Evolutionary conservation across 2,888 invertebrate species (phyloP).

Genomic region (Drosophila kokeensis): DNA sequence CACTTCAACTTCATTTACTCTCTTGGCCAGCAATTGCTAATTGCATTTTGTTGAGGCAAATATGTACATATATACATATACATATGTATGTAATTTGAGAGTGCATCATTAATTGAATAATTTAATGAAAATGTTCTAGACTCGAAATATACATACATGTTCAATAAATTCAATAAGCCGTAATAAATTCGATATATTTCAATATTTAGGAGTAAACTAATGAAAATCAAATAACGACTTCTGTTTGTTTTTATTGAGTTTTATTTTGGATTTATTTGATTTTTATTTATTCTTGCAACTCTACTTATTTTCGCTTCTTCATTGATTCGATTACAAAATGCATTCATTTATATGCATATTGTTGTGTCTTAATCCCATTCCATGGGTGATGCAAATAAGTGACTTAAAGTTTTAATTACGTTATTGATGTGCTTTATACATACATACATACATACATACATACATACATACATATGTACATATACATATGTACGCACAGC

Average conservation of each 20-base stretch:
- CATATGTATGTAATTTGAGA: not conserved
- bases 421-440: not conserved
- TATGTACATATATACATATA: not conserved
- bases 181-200: not conserved
- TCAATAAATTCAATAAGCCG: not conserved
- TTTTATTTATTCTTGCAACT: not conserved
- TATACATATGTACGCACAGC: not conserved
- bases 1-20: not conserved
- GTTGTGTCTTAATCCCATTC: not conserved
- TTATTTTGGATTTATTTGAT: not conserved
- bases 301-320: not conserved
- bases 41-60: not conserved
- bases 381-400: constrained; percentile 1
- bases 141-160: too few species aligned
- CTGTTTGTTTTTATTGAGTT: not conserved
- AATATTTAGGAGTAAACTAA: not conserved
- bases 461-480: too few species aligned
- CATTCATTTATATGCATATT: too few species aligned
- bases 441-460: not conserved
- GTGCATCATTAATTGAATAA: not conserved
- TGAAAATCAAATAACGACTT: not conserved
- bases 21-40: not conserved
- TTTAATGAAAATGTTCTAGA: not conserved
- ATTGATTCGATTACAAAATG: not conserved
- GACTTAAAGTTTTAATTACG: not conserved